Evolutionary conservation across 1,140 invertebrate species (phyloP).

Genomic region (Wasmannia auropunctata): DNA sequence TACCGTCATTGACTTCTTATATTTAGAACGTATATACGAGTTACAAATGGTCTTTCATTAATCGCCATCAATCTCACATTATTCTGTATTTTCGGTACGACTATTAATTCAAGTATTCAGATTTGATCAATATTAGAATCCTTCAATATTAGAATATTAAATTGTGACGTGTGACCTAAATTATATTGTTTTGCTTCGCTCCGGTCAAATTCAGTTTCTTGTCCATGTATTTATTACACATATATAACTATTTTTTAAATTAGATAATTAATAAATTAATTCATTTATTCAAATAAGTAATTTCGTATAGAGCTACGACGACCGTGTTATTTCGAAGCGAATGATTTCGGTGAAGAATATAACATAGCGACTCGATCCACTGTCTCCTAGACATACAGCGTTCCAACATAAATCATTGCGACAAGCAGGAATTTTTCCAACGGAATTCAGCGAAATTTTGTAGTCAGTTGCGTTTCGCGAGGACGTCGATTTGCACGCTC

Average conservation of each 20-base stretch:
- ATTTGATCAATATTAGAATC: not conserved
- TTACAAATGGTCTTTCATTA: not conserved
- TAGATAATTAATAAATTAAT: too few relatives aligned
- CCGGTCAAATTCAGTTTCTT: not conserved
- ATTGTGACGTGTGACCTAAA: too few relatives aligned
- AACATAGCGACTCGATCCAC: not conserved
- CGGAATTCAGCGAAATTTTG: constrained; percentile 12
- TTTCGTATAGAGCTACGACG: not conserved
- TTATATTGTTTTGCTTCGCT: not conserved
- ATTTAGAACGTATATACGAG: not conserved
- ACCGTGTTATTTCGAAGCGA: not conserved
- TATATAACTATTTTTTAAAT: too few relatives aligned
- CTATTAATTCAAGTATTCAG: too few relatives aligned
- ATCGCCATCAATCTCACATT: not conserved
- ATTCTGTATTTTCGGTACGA: not conserved
- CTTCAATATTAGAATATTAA: too few relatives aligned
- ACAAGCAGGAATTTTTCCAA: constrained; percentile 17
- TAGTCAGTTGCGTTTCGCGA: constrained; percentile 32
- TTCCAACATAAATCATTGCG: constrained; percentile 42
- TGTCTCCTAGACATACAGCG: not conserved
- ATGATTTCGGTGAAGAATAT: not conserved
- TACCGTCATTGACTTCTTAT: not conserved
- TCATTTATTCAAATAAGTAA: not conserved
- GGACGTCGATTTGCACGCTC: constrained; percentile 28
- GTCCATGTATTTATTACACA: too few relatives aligned